Base-by-base conservation (phyloP, 2,113 vertebrate species). In the Hippocampus barbouri region DNA sequence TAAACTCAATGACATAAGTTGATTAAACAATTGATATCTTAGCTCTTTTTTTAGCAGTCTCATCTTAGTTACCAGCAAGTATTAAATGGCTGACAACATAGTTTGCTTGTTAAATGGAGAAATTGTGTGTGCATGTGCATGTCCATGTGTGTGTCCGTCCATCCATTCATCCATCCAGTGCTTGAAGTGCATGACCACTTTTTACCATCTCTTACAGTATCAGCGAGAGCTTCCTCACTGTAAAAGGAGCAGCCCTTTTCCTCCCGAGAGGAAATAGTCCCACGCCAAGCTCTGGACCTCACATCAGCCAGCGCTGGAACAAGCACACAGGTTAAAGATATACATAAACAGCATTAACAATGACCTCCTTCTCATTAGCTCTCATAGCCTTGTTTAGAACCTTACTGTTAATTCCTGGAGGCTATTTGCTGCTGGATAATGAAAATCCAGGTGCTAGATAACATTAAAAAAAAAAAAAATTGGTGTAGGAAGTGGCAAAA, bases 161-260 rank as follows among this genome's bases (percentile, higher is more conserved):
- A 38, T 38, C 34, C 34, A 38, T 38, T 38, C 34, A 38, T 38
- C 34, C 47, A 49, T 5, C 14, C 12, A 15, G 5, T 9, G 51
- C 51, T 18, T 77, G 51, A 81, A 23, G 41, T 23, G 4, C 41
- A 34, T 20, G 27, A 34, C 34, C 49, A 38, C 21, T 75, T 30
- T 53, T 65, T 59, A 4, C 88, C 65, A 47, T 80, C n/a, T 68
- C 83, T 74, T 63, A 20, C 87, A 98, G 96, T 88, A 97, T 98
- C 93, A 97, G 94, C 30, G 97, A 98, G 89, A 98, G 95, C 87
- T 98, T 98, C 87, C 93, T 98, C 75, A 97, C 97, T 2, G 97
- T 99, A 54, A 99, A 99, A 93, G 97, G 97, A 47, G 97, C 97
- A 27, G 97, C 97, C 3, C 94, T 98, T 78, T 98, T 98, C 88